Evolutionary conservation across 2,113 vertebrate species (phyloP), one percentile per base, ranked within the genome.

Genomic region (Eidolon helvum): DNA sequence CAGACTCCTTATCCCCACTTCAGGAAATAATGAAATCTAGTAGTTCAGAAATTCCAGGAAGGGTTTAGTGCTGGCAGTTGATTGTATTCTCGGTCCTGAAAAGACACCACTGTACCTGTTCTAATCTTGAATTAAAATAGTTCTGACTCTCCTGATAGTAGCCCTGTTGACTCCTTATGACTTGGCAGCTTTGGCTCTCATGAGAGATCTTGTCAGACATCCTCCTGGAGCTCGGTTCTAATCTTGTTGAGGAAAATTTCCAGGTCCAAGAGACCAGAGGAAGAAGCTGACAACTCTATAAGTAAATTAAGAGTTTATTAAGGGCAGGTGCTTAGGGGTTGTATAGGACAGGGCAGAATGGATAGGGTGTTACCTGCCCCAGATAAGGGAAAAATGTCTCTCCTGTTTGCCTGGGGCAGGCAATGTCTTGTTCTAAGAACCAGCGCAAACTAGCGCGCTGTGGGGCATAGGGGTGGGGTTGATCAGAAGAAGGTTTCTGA

Each of bases 81-180:
- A 24, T 22, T 35, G 21, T 28, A 38, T 28, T 50, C 18, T 59
- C 57, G 22, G 19, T 22, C 18, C 74, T 30, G 55, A 59, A 86
- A 28, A 50, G 19, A 50, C 3, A 33, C 22, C 2, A 4, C 24
- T 10, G 5, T 65, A 16, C 24, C 10, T n/a, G 4, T 30, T 19
- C 1, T 33, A 18, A 87, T 53, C 63, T 85, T 55, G 33, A 84
- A 50, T 71, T 72, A 24, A 57, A 87, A 24, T 6, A 38, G 2
- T 18, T 66, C 69, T 28, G 65, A 38, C 2, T 19, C 26, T 78
- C 26, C 33, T 26, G 19, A 84, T 7, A 57, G 14, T 24, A 53
- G 21, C 0, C 0, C 9, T 6, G 5, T 30, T 30, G 11, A 6
- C 33, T 35, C 72, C 33, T 26, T 16, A 38, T 12, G 33, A 35